These are phyloP conservation scores for Meandrusa payeni DNA, from an alignment of 2,888 invertebrate species.

Conservation along the genomic window DNA sequence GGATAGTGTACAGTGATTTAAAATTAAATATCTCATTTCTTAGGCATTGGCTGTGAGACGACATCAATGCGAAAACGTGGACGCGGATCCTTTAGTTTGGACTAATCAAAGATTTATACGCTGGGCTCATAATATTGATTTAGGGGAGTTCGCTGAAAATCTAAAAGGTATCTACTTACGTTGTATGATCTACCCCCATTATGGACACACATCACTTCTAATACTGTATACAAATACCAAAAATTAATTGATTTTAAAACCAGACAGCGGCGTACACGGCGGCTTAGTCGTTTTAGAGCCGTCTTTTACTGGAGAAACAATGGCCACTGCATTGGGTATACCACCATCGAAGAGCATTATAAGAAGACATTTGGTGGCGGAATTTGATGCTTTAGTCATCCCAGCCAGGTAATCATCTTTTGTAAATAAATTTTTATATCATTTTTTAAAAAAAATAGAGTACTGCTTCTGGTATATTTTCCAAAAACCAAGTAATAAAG, in stretches of 20 bases:
- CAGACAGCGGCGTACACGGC: slow-evolving; percentile 97
- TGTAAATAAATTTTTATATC: no score
- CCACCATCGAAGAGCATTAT: slow-evolving; percentile 96
- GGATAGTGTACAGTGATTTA: no score
- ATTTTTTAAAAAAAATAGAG: slow-evolving; percentile 22
- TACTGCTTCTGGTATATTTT: slow-evolving; percentile 6
- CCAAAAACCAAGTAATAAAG: neutral
- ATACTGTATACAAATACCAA: no score
- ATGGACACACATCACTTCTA: no score
- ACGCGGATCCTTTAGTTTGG: slow-evolving; percentile 97
- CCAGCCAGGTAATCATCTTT: slow-evolving; percentile 93
- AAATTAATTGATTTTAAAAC: slow-evolving; percentile 28
- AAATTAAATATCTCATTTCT: neutral
- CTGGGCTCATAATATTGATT: slow-evolving; percentile 96
- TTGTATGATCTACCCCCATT: no score
- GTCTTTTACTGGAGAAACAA: slow-evolving; percentile 95
- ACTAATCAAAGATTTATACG: slow-evolving; percentile 96
- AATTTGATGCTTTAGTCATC: slow-evolving; percentile 93
- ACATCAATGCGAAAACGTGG: slow-evolving; percentile 92
- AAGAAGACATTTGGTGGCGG: slow-evolving; percentile 93
- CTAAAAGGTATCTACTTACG: slow-evolving; percentile 92
- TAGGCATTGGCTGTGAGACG: slow-evolving; percentile 92
- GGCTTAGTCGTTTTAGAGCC: slow-evolving; percentile 96
- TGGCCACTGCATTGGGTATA: slow-evolving; percentile 95
- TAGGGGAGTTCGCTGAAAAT: slow-evolving; percentile 96